A percentile compares a stretch with the other conserved stretches of the same genome.
phyloP scores from a whole-genome alignment of 2,888 invertebrate genomes.

The Digitonthophagus gazella region DNA sequence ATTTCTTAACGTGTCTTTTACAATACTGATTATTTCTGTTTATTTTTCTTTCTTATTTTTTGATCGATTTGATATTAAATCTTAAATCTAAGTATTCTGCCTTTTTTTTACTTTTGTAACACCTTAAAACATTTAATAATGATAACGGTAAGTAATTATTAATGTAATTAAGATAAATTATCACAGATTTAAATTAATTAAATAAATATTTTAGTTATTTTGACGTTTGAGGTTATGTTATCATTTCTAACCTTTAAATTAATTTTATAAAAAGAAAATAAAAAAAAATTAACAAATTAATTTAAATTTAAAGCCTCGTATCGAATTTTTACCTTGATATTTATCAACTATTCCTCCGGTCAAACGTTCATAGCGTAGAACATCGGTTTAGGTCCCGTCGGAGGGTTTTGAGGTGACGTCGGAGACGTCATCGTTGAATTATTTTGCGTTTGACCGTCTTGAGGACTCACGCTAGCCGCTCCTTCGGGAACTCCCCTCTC shows the following conservation, averaged over 20 bases:
- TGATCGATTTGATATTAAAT: not conserved
- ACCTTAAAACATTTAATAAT: too few relatives aligned
- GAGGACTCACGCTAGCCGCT: constrained; percentile 68
- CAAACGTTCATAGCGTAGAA: constrained; percentile 88
- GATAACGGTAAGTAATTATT: not conserved
- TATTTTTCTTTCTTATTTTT: not conserved
- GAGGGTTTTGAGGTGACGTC: constrained; percentile 55
- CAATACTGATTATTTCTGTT: not conserved
- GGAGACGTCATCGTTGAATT: constrained; percentile 50
- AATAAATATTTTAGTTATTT: too few relatives aligned
- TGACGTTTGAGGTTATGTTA: too few relatives aligned
- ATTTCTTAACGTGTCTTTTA: not conserved
- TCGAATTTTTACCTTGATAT: constrained; percentile 31
- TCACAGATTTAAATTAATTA: not conserved
- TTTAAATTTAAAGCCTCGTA: not conserved
- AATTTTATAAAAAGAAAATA: too few relatives aligned
- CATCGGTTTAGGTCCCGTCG: constrained; percentile 57
- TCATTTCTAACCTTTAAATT: too few relatives aligned
- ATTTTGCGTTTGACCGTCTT: constrained; percentile 54
- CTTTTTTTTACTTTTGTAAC: not conserved
- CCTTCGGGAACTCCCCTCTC: constrained; percentile 75
- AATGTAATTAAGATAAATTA: not conserved
- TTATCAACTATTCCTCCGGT: constrained; percentile 61
- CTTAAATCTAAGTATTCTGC: not conserved
- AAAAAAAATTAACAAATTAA: too few relatives aligned